phyloP scores from a whole-genome alignment of 1,140 invertebrate species.

The Latrodectus geometricus region DNA sequence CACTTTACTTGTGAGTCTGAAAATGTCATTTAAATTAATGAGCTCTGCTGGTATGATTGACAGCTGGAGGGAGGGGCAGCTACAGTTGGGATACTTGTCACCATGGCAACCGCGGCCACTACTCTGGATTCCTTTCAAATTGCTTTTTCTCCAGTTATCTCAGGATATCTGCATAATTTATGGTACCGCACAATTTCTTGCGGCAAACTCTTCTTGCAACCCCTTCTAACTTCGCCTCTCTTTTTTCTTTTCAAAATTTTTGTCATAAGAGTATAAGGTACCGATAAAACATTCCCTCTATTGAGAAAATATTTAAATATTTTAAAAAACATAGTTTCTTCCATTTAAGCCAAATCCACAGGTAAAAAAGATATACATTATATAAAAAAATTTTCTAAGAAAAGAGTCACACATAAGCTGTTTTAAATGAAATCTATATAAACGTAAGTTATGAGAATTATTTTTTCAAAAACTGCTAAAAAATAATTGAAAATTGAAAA shows the following conservation, averaged over 20 bases:
- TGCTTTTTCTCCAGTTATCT: conserved; percentile 60
- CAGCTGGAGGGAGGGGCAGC: conserved; percentile 51
- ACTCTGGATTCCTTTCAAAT: conserved; percentile 59
- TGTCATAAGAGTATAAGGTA: not conserved
- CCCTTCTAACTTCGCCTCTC: not conserved
- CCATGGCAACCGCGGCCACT: conserved; percentile 55
- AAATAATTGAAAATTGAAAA: too few relatives aligned
- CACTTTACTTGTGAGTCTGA: conserved; percentile 43
- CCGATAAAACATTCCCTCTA: not conserved
- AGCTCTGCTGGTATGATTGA: conserved; percentile 57
- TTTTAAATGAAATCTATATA: not conserved
- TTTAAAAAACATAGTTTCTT: not conserved
- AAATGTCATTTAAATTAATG: conserved; percentile 62
- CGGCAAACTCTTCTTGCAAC: not conserved
- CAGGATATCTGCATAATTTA: conserved; percentile 61
- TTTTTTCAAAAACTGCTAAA: too few relatives aligned
- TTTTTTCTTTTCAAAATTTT: not conserved
- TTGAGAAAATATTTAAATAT: not conserved
- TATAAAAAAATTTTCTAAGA: not conserved
- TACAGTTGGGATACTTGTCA: conserved; percentile 34
- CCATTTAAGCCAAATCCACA: too few relatives aligned
- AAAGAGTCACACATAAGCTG: not conserved
- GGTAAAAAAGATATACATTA: too few relatives aligned
- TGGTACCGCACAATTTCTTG: conserved; percentile 54
- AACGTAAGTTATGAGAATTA: too few relatives aligned